Evolutionary conservation across 37 sponge, comb jelly and placozoan genomes (phyloP), one percentile per base, ranked within the genome.

Genomic region (Spongilla lacustris): DNA sequence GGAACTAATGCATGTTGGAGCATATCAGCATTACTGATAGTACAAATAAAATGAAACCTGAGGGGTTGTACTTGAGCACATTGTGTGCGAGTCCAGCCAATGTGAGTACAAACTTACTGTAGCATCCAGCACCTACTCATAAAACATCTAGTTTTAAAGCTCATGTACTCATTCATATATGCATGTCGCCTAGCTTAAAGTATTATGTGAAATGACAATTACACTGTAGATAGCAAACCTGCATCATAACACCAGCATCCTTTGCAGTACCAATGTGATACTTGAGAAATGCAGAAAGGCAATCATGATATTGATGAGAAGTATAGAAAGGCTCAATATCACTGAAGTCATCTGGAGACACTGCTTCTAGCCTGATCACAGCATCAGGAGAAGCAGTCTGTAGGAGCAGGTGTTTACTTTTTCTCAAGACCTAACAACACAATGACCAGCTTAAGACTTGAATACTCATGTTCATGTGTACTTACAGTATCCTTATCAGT

Each of bases 301-400:
- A 92, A 11, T 12, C 36, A 32, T 92, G 85, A 28, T 81, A 77
- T 32, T 93, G 94, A 22, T 78, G 33, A 0, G 5, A 2, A 37
- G 71, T 89, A 67, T 90, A 93, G 33, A 87, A 71, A 3, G 67
- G 21, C 0, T 28, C 38, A 34, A 79, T 69, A 2, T 76, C 37
- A 2, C 32, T 35, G 24, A 88, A 58, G 27, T 80, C 71, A 9
- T 5, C 23, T 25, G 88, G 71, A 0, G 10, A 17, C 24, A 78
- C 68, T 1, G 27, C 31, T 32, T 80, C 23, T 9, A 90, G 73
- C 12, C 94, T 70, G 24, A 90, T 77, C 26, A 94, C 68, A 33
- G 94, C 91, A 82, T 90, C 94, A 35, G 85, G 86, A 66, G 91
- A 66, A 17, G 91, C 85, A 33, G 80, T 89, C 50, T 94, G 85